Base-by-base conservation (phyloP, 1,140 invertebrate genomes). In the Scaptomyza montana region DNA sequence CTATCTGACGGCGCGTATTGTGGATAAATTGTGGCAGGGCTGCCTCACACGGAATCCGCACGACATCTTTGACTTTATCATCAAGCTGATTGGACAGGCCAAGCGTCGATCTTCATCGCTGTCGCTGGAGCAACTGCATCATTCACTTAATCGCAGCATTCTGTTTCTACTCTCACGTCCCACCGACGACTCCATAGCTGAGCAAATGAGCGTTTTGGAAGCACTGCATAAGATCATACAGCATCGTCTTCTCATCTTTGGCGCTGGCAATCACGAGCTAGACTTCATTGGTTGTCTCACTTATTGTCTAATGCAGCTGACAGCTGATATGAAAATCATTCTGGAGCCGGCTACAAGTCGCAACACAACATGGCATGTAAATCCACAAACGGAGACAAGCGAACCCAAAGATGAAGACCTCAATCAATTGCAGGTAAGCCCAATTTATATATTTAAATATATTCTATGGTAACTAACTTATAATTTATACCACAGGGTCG, bases 11-110 rank as follows among this genome's bases (percentile, higher is more conserved):
- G 96, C 97, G 0, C 93, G 98, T 76, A 95, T 99, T 43, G 98
- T 99, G 3, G 98, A 99, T 90, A 99, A 99, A 93, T 93, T 99
- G 50, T 99, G 98, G 98, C 97, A 99, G 93, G 98, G 97, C 9
- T 94, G 96, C 51, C 93, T 98, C 49, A 95, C 95, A 0, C 96
- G 97, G 92, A 97, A 99, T 92, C 96, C 98, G 0, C 97, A 98
- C 89, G 97, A 99, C 92, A 96, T 99, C 0, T 98, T 99, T 90
- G 98, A 99, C 91, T 99, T 98, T 91, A 96, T 99, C 54, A 96
- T 98, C 5, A 98, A 98, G 92, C 92, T 99, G 43, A 97, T 99
- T 62, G 95, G 95, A 0, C 97, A 98, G 93, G 96, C 97, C 0
- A 97, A 97, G 92, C 93, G 96, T 67, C 94, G 96, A 69, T 95